These are phyloP conservation scores for Apistogramma diplotaenia DNA, from an alignment of 2,113 vertebrate genomes.

Conservation along the genomic window DNA sequence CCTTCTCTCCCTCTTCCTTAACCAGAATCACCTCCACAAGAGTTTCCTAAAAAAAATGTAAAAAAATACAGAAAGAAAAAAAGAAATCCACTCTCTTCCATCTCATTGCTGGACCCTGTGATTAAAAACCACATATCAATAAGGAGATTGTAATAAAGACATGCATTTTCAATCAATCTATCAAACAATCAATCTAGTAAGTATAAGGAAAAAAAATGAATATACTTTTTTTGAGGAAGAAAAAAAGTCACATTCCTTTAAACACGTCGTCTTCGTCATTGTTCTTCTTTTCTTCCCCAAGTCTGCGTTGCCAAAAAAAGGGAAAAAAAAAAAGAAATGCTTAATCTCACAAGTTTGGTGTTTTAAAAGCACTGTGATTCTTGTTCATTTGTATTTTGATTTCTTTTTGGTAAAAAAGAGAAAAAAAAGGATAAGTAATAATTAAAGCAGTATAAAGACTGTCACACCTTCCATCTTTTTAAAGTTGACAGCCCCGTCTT, in stretches of 20 bases:
- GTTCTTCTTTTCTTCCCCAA: constrained; percentile 48
- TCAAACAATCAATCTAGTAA: constrained; percentile 71
- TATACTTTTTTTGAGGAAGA: constrained; percentile 73
- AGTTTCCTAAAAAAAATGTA: constrained; percentile 47
- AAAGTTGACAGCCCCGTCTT: constrained; percentile 74
- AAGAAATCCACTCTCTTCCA: constrained; percentile 66
- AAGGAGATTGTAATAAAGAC: constrained; percentile 88
- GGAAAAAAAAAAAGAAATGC: constrained; percentile 29
- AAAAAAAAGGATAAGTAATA: constrained; percentile 58
- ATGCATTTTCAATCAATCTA: constrained; percentile 86
- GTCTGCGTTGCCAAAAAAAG: constrained; percentile 90
- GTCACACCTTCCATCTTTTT: constrained; percentile 87
- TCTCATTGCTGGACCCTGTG: constrained; percentile 71
- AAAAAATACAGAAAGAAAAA: constrained; percentile 14
- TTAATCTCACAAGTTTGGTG: constrained; percentile 85
- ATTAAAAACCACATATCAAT: constrained; percentile 84
- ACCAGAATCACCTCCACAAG: constrained; percentile 70
- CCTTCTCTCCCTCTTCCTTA: constrained; percentile 51
- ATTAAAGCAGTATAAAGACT: constrained; percentile 83
- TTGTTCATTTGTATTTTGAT: constrained; percentile 59
- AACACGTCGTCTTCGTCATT: constrained; percentile 47
- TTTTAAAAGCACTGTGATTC: constrained; percentile 90
- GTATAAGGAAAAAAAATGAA: constrained; percentile 80
- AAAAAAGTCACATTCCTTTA: constrained; percentile 75
- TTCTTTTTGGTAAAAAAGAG: constrained; percentile 49